A percentile compares a stretch with the other conserved stretches of the same genome.
These are phyloP conservation scores for Callyntrura sp. DNA, from an alignment of 2,888 invertebrate species.

Conservation along the genomic window DNA sequence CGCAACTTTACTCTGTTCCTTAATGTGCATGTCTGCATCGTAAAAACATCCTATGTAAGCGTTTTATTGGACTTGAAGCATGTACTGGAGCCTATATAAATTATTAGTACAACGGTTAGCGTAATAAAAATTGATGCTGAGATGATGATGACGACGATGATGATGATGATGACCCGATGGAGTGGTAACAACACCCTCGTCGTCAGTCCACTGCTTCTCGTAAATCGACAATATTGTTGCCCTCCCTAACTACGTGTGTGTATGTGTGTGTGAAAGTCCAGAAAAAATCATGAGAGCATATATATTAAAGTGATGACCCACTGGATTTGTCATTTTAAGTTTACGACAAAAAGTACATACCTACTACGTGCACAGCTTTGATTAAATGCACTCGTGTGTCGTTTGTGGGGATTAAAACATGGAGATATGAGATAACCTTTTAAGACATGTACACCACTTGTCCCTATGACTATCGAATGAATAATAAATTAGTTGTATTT, in stretches of 20 bases:
- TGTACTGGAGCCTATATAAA: background rate
- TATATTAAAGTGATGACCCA: too few species aligned
- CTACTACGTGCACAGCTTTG: too few species aligned
- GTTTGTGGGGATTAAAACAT: background rate
- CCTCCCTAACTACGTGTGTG: too few species aligned
- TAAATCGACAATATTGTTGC: too few species aligned
- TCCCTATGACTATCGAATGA: background rate
- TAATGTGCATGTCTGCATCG: background rate
- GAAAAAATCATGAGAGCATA: too few species aligned
- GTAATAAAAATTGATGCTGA: background rate
- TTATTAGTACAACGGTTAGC: background rate
- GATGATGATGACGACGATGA: too few species aligned
- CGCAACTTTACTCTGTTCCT: too few species aligned
- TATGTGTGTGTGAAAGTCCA: too few species aligned
- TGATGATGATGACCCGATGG: background rate
- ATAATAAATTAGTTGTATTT: conserved; percentile 7
- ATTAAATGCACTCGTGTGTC: conserved; percentile 1
- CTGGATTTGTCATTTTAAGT: too few species aligned
- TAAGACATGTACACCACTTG: background rate
- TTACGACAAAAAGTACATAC: too few species aligned
- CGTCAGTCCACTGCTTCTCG: too few species aligned
- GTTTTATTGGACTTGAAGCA: background rate
- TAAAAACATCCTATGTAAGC: background rate
- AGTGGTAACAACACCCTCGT: background rate
- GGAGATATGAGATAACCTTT: conserved; percentile 13